Conservation (phyloP, 2,888 invertebrate genomes). For the Pantelozetes paolii region DNA sequence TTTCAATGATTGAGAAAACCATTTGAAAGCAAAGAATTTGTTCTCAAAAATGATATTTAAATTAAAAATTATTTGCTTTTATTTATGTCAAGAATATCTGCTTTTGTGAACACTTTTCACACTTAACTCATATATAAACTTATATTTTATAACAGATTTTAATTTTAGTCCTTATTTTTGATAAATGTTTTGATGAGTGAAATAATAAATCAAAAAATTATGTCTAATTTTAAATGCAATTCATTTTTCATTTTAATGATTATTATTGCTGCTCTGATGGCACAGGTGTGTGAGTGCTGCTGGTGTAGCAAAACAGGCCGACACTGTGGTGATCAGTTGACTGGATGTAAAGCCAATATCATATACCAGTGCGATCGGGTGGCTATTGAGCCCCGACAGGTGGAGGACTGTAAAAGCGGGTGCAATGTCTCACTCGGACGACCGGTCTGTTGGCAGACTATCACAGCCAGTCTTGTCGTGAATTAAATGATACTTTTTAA, state of each 20-base stretch:
- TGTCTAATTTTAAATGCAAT: not conserved
- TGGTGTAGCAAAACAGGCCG: slow-evolving; percentile 38
- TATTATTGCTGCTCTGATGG: not conserved
- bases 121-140: slow-evolving; percentile 10
- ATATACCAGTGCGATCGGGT: slow-evolving; percentile 38
- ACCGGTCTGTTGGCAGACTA: slow-evolving; percentile 40
- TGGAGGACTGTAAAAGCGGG: slow-evolving; percentile 25
- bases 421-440: slow-evolving; percentile 34
- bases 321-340: slow-evolving; percentile 39
- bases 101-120: not conserved
- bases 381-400: slow-evolving; percentile 28
- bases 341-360: slow-evolving; percentile 32
- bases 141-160: slow-evolving; percentile 1
- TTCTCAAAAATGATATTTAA: not conserved
- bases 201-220: not conserved
- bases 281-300: not conserved
- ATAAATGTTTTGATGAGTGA: not conserved
- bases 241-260: not conserved
- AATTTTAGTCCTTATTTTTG: slow-evolving; percentile 1
- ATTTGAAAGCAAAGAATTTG: not conserved
- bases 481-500: no score
- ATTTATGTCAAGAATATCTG: slow-evolving; percentile 35
- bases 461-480: slow-evolving; percentile 31
- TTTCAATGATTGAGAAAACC: not conserved
- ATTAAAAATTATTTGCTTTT: not conserved